Evolutionary conservation across 1,140 invertebrate genomes (phyloP), one percentile per base, ranked within the genome.

Genomic region (Luehdorfia chinensis): DNA sequence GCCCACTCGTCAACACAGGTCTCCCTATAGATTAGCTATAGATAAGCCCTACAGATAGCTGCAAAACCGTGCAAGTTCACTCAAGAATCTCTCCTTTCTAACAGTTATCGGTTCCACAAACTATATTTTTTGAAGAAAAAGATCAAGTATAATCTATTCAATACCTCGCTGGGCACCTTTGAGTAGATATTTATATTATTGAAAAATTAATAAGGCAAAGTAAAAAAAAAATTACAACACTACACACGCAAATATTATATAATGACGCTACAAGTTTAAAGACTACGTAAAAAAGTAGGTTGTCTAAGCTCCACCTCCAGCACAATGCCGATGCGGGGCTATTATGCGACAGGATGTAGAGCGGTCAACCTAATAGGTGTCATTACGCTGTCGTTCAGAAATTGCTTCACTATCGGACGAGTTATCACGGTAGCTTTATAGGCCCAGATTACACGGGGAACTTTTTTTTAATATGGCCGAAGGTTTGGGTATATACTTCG

Each of bases 381-480:
- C 80, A 84, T 84, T 84, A 84, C 59, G 57, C 66, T 73, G 75
- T 75, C 74, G 76, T 69, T 72, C 73, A 75, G 76, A 81, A 84
- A 84, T 84, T 84, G 74, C 77, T 74, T 65, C 61, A 78, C 77
- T 84, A 84, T 84, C 80, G 71, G 70, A 73, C 59, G 72, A 75
- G 71, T 67, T 79, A 84, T 81, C 80, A 81, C 59, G 69, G 47
- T 39, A 32, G 59, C 52, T 81, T 84, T 81, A 81, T 81, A 84
- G 77, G 68, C 63, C 55, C 59, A 79, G 77, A 84, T 84, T 84
- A 79, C 62, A 84, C 68, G 66, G 55, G 73, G 60, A n/a, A 47
- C 47, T 57, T 58, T 55, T 60, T 57, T 59, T 28, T 9, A 16
- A 30, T n/a, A 30, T 14, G 8, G 14, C 36, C 39, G 54, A 55